Base-by-base conservation (phyloP, 2,888 invertebrate species). In the Phaonia tiefii region DNA sequence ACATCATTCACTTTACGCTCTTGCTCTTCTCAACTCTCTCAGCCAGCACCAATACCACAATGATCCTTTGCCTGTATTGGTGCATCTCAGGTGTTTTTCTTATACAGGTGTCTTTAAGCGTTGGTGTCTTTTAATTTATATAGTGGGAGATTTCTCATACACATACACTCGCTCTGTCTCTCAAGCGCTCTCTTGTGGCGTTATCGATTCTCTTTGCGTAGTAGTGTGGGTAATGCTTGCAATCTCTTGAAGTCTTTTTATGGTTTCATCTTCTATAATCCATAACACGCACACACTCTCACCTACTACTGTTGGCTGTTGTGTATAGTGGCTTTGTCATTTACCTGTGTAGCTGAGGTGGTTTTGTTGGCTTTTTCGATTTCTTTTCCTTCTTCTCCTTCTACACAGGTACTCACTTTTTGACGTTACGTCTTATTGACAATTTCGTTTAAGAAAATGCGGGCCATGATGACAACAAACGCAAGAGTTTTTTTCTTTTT, bases 261-360 rank as follows among this genome's bases (percentile, higher is more conserved):
- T 82, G 82, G 82, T 82, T 82, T 82, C 82, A 82, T 82, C 82
- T 81, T 76, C 25, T 37, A 10, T 37, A 37, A n/a, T 7, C 22
- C 15, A 39, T 10, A 20, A 11, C 51, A 56, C 42, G 11, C 15
- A 63, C 22, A 49, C 46, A 20, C 15, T 70, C 81, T 81, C 77
- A 58, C 46, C 58, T 76, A 20, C 3, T 63, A 39, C 60, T 70
- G 42, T n/a, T n/a, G 25, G 26, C 46, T 31, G 58, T 75, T 69
- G 37, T 46, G n/a, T n/a, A n/a, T n/a, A n/a, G n/a, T n/a, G n/a
- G 8, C 54, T 70, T 58, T 31, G 13, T 13, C 42, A 20, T 22
- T 46, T 75, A 51, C n/a, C 69, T 81, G 44, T 63, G 51, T 73
- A 44, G 25, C 56, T 22, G 10, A 70, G 49, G 42, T 65, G 20